phyloP scores from a whole-genome alignment of 2,797 vertebrate genomes.

The Dallia pectoralis region DNA sequence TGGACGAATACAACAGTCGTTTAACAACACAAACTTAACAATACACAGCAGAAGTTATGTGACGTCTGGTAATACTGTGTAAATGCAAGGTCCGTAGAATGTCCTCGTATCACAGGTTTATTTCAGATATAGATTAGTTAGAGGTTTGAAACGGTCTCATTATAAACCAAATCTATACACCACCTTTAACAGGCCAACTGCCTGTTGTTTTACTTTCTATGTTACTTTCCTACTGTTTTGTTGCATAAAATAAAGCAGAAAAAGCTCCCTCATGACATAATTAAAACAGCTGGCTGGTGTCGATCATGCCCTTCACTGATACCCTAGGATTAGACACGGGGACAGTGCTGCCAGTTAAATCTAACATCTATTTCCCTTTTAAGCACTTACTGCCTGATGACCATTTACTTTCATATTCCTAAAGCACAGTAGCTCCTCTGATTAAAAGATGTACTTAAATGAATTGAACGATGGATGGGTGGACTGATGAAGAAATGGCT shows the following conservation, averaged over 20 bases:
- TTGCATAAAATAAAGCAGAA: not conserved
- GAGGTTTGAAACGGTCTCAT: no score
- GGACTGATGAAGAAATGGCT: not conserved
- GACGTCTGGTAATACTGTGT: no score
- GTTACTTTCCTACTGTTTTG: not conserved
- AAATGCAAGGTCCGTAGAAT: no score
- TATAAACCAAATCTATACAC: no score
- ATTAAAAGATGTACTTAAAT: not conserved
- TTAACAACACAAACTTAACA: no score
- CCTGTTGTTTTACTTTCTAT: not conserved
- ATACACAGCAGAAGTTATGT: no score
- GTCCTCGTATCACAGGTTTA: no score
- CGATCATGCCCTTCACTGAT: slow-evolving; percentile 6
- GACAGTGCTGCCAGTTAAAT: slow-evolving; percentile 5
- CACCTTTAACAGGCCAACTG: not conserved
- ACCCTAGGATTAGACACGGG: slow-evolving; percentile 3
- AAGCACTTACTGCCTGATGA: slow-evolving; percentile 13
- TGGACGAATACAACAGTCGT: no score
- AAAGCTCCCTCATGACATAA: not conserved
- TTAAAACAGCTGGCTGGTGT: slow-evolving; percentile 5
- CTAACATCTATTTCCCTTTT: slow-evolving; percentile 26
- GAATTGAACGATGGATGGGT: not conserved
- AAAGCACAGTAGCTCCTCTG: slow-evolving; percentile 4
- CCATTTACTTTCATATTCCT: slow-evolving; percentile 18
- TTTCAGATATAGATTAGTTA: no score